Base-by-base conservation (phyloP, 2,113 vertebrate species). In the Oophaga pumilio region DNA sequence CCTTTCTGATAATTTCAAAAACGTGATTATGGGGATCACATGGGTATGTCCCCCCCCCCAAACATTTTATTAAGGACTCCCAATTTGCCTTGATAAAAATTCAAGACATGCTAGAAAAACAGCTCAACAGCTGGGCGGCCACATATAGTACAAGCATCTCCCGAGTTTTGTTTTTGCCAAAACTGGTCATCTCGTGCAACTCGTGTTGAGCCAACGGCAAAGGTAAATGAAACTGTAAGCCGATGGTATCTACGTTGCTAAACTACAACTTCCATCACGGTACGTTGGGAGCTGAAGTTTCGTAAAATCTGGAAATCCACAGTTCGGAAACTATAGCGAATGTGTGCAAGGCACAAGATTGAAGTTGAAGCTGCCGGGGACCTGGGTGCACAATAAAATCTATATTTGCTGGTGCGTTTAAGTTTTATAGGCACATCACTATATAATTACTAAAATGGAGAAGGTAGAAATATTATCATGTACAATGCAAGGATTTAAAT, bases 361-460 rank as follows among this genome's bases (percentile, higher is more conserved):
- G 33, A 43, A 49, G 7, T 74, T 73, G 28, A 4, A 43, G 28
- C 9, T 0, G 94, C 17, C 10, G 8, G 43, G 60, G 43, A 93
- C 95, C 94, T 93, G 94, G 92, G 94, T 93, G 92, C 92, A 94
- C 91, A 95, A 93, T 95, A 94, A 89, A 93, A 93, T 95, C 93
- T 91, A 87, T 95, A 93, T 95, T 92, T 93, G 96, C 96, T 97
- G 96, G 95, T 96, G 96, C 94, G 95, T 95, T 96, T 94, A 96
- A 93, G 92, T 93, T 96, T 93, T 96, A 94, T 95, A 95, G 95
- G 96, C 96, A 95, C 94, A 93, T 84, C 53, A n/a, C 82, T 84
- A 74, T 74, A 73, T 53, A 56, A 71, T 26, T 50, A 62, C 26
- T 43, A 43, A 64, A 18, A 28, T n/a, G 28, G 17, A 24, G 57